phyloP scores from a whole-genome alignment of 1,140 invertebrate species.

The Micrasema longulum region DNA sequence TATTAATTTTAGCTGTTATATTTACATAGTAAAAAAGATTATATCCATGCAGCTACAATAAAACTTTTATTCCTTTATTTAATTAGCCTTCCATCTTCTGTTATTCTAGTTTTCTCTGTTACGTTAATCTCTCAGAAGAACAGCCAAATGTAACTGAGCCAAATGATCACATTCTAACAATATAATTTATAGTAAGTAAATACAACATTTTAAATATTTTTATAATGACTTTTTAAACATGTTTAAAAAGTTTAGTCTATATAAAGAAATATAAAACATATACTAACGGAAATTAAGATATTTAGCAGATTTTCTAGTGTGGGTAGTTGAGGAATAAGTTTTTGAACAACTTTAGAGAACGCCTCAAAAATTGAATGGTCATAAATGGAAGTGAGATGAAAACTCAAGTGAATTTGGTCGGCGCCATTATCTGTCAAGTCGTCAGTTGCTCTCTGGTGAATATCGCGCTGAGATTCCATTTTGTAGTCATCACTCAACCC shows the following conservation, averaged over 20 bases:
- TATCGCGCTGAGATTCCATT: slow-evolving; percentile 98
- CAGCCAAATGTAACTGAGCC: no score
- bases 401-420: slow-evolving; percentile 91
- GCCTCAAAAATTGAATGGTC: slow-evolving; percentile 99
- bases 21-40: not conserved
- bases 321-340: slow-evolving; percentile 96
- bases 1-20: not conserved
- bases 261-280: no score
- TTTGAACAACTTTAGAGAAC: slow-evolving; percentile 99
- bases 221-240: no score
- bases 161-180: no score
- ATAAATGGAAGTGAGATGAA: slow-evolving; percentile 98
- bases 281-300: slow-evolving; percentile 96
- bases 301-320: slow-evolving; percentile 98
- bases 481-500: slow-evolving; percentile 98
- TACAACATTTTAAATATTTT: no score
- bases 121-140: no score
- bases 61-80: no score
- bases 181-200: no score
- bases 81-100: no score
- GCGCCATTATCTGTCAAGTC: slow-evolving; percentile 90
- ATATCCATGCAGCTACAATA: no score
- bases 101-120: no score
- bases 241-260: no score
- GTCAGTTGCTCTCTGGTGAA: slow-evolving; percentile 96